Evolutionary conservation across 2,113 vertebrate genomes (phyloP), one percentile per base, ranked within the genome.

Genomic region (Calidris pugnax): DNA sequence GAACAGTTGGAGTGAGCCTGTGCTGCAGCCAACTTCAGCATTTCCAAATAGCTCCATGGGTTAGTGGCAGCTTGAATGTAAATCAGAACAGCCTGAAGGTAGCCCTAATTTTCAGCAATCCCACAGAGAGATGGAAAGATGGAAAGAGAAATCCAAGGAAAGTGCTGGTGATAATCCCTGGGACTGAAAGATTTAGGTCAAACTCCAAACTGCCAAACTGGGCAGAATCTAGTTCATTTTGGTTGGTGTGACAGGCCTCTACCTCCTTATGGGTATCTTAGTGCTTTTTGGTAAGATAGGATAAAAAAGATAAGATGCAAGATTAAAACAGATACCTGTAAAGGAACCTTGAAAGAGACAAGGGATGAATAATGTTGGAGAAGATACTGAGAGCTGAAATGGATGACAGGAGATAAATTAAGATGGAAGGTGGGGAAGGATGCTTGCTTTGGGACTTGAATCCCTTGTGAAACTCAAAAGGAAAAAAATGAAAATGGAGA

Each of bases 51-150:
- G 41, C 10, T 69, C 63, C 43, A 28, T 53, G 85, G 66, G 75
- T 67, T 72, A 81, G 74, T 55, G 59, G 71, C 88, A 96, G 82
- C 39, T 68, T 78, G 88, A 86, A 27, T 48, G 56, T 10, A 83
- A 89, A 90, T 78, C 69, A 78, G 67, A 94, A 33, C 47, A 92
- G 88, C 86, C 85, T 87, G 64, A 88, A 78, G 74, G 69, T 26
- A 91, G 56, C 10, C 69, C 30, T 87, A 50, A 78, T 86, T 86
- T 72, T 89, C 48, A 69, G 24, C 33, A 57, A 67, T 26, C 48
- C 53, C 78, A 43, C 26, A 64, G 81, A 85, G 28, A 0, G 0
- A 51, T 64, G 48, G 69, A 63, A 90, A 64, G 7, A 76, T 23
- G 26, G 75, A 85, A 69, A 87, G 33, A 80, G 62, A 94, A 93